Conservation (phyloP, 2,797 vertebrate species). For the Sciaenops ocellatus region DNA sequence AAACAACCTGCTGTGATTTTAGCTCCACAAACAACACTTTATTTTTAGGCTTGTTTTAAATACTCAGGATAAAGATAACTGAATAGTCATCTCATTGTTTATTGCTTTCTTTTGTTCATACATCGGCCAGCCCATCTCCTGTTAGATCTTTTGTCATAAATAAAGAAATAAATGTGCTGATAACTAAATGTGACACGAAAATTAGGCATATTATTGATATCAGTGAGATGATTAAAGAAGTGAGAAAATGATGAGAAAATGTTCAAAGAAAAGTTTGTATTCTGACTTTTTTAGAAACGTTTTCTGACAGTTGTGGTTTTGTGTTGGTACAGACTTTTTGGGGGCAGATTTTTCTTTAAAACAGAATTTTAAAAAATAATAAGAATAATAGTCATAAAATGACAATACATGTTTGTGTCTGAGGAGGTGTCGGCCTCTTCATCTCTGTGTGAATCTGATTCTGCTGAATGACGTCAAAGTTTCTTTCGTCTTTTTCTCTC, state of each 20-base stretch:
- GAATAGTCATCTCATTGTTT: not conserved
- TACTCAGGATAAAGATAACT: not conserved
- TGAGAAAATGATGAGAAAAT: not conserved
- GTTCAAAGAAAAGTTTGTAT: not conserved
- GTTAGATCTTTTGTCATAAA: not conserved
- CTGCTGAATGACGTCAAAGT: too few relatives aligned
- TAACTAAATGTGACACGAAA: not conserved
- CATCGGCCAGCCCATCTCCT: not conserved
- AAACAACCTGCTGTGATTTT: too few relatives aligned
- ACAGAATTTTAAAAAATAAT: too few relatives aligned
- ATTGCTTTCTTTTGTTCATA: not conserved
- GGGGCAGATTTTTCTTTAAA: too few relatives aligned
- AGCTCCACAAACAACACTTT: too few relatives aligned
- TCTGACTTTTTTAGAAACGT: not conserved
- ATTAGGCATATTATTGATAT: constrained; percentile 1
- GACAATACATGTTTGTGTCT: not conserved
- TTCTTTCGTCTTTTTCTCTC: not conserved
- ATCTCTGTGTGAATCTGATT: too few relatives aligned
- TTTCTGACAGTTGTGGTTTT: not conserved
- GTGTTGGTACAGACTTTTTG: not conserved
- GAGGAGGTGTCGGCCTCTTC: constrained; percentile 6
- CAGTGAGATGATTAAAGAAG: not conserved
- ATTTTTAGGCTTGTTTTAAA: not conserved
- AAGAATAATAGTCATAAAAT: too few relatives aligned
- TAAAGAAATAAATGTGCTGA: constrained; percentile 4